phyloP scores from a whole-genome alignment of 2,113 vertebrate genomes.

The Asarcornis scutulata region DNA sequence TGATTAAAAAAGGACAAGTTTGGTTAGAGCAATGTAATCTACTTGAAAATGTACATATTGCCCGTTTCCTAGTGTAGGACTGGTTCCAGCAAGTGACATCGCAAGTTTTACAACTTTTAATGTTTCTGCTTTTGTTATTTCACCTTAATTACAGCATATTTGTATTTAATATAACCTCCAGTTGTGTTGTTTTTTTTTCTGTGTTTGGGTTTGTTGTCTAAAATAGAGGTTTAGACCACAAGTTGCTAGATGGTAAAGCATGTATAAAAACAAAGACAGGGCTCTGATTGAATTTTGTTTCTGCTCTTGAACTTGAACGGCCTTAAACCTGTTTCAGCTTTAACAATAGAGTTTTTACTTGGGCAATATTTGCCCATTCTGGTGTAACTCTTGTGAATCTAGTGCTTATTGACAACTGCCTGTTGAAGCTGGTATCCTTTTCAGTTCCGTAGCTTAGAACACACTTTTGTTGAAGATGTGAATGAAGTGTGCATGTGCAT shows the following conservation, averaged over 20 bases:
- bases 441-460: conserved; percentile 79
- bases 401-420: conserved; percentile 82
- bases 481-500: conserved; percentile 91
- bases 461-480: conserved; percentile 80
- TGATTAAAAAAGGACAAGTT: conserved; percentile 78
- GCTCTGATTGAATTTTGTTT: conserved; percentile 81
- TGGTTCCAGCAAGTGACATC: conserved; percentile 80
- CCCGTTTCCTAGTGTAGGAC: conserved; percentile 81
- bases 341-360: conserved; percentile 86
- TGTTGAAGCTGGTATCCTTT: conserved; percentile 79
- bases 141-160: conserved; percentile 82
- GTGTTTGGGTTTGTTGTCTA: conserved; percentile 77
- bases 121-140: conserved; percentile 84
- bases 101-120: conserved; percentile 84
- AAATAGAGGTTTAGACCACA: conserved; percentile 81
- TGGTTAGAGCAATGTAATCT: conserved; percentile 80
- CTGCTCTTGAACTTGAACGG: conserved; percentile 85
- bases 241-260: conserved; percentile 79
- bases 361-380: conserved; percentile 93
- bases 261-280: conserved; percentile 77
- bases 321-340: conserved; percentile 91
- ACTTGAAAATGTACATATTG: conserved; percentile 87
- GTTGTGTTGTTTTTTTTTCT: conserved; percentile 77
- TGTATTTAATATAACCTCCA: conserved; percentile 82
- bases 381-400: conserved; percentile 84